Percentiles rank a stretch among this genome's conserved stretches.
Evolutionary conservation across 2,797 vertebrate genomes (phyloP).

Genomic region (Sebastes iracundus): DNA sequence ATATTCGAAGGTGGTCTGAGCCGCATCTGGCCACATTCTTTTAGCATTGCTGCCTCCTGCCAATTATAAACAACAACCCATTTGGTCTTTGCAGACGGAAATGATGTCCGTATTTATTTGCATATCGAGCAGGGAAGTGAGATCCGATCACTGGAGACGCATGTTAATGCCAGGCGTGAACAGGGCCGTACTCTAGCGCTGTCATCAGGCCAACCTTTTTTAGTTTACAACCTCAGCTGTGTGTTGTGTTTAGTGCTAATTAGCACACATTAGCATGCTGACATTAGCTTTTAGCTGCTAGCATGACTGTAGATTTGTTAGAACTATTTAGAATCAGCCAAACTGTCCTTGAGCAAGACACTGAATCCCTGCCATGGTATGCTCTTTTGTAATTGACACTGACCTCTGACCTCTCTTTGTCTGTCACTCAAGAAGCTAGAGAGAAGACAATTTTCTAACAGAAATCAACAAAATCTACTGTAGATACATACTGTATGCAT

Average conservation of each 20-base stretch:
- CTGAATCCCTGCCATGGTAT: not conserved
- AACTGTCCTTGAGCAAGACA: not conserved
- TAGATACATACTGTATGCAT: not conserved
- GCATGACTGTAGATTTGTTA: not conserved
- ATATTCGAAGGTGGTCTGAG: too few relatives aligned
- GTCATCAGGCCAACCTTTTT: too few relatives aligned
- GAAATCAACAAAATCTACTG: not conserved
- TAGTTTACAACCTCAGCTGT: not conserved
- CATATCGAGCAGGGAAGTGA: too few relatives aligned
- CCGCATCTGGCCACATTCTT: too few relatives aligned
- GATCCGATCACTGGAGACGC: too few relatives aligned
- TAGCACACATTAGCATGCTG: not conserved
- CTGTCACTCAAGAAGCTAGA: not conserved
- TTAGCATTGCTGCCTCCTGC: too few relatives aligned
- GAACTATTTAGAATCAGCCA: not conserved
- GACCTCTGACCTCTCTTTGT: not conserved
- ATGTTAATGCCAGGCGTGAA: too few relatives aligned
- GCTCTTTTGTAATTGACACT: not conserved
- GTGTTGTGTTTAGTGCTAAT: not conserved
- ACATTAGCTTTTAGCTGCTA: not conserved
- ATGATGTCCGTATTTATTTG: too few relatives aligned
- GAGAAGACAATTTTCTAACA: too few relatives aligned
- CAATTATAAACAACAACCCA: too few relatives aligned
- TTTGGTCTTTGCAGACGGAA: too few relatives aligned
- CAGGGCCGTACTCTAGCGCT: too few relatives aligned